Base-by-base conservation (phyloP, 2,113 vertebrate genomes). In the Tor tambroides region DNA sequence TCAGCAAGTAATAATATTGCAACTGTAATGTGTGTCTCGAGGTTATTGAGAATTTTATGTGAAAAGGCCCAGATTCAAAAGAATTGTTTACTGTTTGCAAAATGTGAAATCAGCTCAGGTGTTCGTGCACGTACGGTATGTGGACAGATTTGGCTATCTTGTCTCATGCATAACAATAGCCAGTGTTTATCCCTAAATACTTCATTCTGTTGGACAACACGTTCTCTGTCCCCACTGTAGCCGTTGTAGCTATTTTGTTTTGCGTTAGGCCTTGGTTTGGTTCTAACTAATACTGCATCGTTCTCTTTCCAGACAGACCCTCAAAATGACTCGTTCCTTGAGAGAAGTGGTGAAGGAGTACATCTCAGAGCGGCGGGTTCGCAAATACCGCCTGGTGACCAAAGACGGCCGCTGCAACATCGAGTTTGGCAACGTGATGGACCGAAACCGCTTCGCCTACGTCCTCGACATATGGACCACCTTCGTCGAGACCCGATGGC, bases 331-430 rank as follows among this genome's bases (percentile, higher is more conserved):
- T 90, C 95, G 88, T 88, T 93, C 88, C 87, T 46, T 98, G 26
- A 93, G 85, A 83, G 95, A 95, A 85, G 93, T 91, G 90, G 90
- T 98, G 17, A 81, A 89, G 74, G 89, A 93, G 26, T 94, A 78
- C 59, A 32, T 96, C 30, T 85, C 81, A 0, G 93, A 95, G 51
- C 92, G 87, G 38, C 91, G 71, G 74, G 90, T 94, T 54, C 93
- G 86, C 7, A 93, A 92, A 26, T 90, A 93, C 2, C 94, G 98
- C 80, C 94, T 99, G 0, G 98, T 99, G 59, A 97, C 96, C 43
- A 99, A 99, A 92, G 96, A 99, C 28, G 98, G 98, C 1, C 96
- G 95, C 86, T 99, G 98, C 85, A 99, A 99, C 93, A 98, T 99
- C 5, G 98, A 99, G 86, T 98, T 96, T 72, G 97, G 97, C 88